Evolutionary conservation across 2,888 invertebrate genomes (phyloP).

Genomic region (Lithophane socia): DNA sequence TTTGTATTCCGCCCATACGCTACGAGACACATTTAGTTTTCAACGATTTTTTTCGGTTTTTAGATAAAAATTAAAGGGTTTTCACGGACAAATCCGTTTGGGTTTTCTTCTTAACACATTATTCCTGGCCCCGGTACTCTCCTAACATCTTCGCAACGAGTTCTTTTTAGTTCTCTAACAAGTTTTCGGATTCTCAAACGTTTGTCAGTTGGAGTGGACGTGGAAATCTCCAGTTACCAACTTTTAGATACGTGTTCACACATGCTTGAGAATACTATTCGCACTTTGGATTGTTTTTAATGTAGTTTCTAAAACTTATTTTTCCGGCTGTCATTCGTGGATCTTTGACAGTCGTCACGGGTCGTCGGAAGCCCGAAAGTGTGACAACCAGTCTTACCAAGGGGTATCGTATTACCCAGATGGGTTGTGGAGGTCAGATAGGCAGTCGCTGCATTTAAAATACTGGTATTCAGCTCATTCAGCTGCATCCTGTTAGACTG

Average conservation of each 20-base stretch:
- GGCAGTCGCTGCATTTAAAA: too few relatives aligned
- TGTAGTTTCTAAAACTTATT: background rate
- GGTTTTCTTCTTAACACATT: slow-evolving; percentile 23
- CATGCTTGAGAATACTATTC: slow-evolving; percentile 45
- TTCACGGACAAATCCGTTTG: slow-evolving; percentile 15
- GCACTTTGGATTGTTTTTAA: slow-evolving; percentile 19
- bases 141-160: slow-evolving; percentile 82
- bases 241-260: slow-evolving; percentile 73
- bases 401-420: too few relatives aligned
- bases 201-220: slow-evolving; percentile 85
- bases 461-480: too few relatives aligned
- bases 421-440: too few relatives aligned
- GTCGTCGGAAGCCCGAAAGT: too few relatives aligned
- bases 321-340: background rate
- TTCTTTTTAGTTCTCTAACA: slow-evolving; percentile 88
- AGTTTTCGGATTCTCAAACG: slow-evolving; percentile 85
- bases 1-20: too few relatives aligned
- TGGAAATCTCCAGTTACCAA: slow-evolving; percentile 82
- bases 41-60: too few relatives aligned
- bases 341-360: too few relatives aligned
- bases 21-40: too few relatives aligned
- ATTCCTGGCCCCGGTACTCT: slow-evolving; percentile 29
- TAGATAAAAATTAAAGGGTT: too few relatives aligned
- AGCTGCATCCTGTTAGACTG: too few relatives aligned
- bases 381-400: too few relatives aligned